phyloP scores from a whole-genome alignment of 2,888 invertebrate genomes.

The Zygothrica quintamaculata region DNA sequence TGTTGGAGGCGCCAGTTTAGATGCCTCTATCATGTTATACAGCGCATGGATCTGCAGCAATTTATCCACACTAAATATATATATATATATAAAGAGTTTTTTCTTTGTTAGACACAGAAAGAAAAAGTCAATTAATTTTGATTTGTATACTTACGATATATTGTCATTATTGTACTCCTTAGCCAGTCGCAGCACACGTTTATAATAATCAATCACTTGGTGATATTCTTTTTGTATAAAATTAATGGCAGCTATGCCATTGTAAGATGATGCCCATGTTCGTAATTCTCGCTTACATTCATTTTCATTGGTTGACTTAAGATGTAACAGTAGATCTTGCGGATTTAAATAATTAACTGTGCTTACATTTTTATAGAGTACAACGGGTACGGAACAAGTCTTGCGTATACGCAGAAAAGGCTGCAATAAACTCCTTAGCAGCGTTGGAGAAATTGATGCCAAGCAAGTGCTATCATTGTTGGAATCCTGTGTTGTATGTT shows the following conservation, averaged over 20 bases:
- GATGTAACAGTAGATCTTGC: slow-evolving; percentile 88
- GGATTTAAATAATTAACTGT: slow-evolving; percentile 86
- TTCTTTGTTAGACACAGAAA: too few relatives aligned
- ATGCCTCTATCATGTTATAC: slow-evolving; percentile 87
- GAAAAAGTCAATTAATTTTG: background rate
- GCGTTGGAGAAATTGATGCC: slow-evolving; percentile 85
- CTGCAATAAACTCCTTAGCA: slow-evolving; percentile 85
- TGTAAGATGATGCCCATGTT: slow-evolving; percentile 87
- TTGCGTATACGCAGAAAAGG: slow-evolving; percentile 89
- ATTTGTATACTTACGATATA: slow-evolving; percentile 65
- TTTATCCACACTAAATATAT: slow-evolving; percentile 86
- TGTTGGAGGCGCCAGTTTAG: slow-evolving; percentile 52
- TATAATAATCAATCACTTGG: slow-evolving; percentile 87
- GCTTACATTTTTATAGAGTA: slow-evolving; percentile 39
- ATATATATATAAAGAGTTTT: too few relatives aligned
- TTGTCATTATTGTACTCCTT: slow-evolving; percentile 71
- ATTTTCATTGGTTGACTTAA: slow-evolving; percentile 87
- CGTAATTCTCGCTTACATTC: slow-evolving; percentile 88
- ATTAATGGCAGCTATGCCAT: slow-evolving; percentile 88
- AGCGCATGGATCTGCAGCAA: slow-evolving; percentile 88
- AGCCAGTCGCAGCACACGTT: slow-evolving; percentile 86
- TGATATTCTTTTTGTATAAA: slow-evolving; percentile 86
- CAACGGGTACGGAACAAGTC: slow-evolving; percentile 88
- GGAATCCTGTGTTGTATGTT: slow-evolving; percentile 63
- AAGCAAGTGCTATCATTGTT: slow-evolving; percentile 54